Evolutionary conservation across 2,797 vertebrate species (phyloP).

Genomic region (Hemitrygon akajei): DNA sequence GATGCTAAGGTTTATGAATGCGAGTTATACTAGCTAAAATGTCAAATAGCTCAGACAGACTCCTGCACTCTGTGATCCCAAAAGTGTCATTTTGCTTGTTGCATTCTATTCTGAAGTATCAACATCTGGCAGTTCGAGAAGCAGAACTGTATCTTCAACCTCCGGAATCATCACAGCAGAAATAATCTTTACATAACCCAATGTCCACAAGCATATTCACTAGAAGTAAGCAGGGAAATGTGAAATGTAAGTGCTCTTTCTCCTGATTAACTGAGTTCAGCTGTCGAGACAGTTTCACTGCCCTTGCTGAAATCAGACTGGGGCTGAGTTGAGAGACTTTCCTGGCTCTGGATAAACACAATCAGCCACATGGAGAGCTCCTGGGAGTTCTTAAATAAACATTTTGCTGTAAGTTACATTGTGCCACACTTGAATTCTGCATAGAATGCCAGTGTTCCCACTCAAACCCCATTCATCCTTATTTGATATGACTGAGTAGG

Average conservation of each 20-base stretch:
- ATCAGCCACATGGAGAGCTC: background rate
- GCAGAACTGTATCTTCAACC: background rate
- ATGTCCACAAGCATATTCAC: background rate
- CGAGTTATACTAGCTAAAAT: background rate
- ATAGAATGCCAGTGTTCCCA: constrained; percentile 7
- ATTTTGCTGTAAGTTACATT: background rate
- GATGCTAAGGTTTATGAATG: background rate
- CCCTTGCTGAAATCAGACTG: background rate
- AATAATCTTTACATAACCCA: background rate
- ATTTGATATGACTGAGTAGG: background rate
- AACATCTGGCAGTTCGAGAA: background rate
- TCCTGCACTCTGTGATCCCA: background rate
- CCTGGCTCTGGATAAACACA: constrained; percentile 17
- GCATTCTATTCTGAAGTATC: background rate
- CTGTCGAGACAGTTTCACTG: too few species aligned
- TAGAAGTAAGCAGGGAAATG: background rate
- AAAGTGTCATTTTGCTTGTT: background rate
- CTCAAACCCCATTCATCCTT: background rate
- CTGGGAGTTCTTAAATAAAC: background rate
- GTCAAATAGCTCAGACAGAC: background rate
- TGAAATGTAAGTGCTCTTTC: background rate
- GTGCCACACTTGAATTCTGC: background rate
- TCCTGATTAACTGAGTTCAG: background rate
- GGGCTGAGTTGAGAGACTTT: background rate
- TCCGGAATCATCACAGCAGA: background rate